A percentile compares a stretch with the other conserved stretches of the same genome.
Evolutionary conservation across 2,113 vertebrate genomes (phyloP).

Genomic region (Platycercus adscitus): DNA sequence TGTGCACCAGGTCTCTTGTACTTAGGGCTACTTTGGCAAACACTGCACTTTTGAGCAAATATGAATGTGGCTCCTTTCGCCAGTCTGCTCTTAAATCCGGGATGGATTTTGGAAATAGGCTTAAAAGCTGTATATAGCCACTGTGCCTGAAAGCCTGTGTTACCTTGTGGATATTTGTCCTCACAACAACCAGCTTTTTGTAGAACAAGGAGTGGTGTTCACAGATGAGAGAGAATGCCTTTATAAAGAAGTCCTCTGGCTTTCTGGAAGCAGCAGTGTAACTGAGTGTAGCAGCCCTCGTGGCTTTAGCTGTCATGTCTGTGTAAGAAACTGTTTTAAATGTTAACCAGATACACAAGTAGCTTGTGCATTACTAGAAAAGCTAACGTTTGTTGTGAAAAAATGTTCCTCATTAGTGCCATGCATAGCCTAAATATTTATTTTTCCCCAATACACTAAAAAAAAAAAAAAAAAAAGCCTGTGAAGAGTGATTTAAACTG

Average conservation of each 20-base stretch:
- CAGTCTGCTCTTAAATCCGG: neutral
- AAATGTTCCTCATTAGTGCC: neutral
- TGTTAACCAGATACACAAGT: neutral
- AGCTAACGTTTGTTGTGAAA: neutral
- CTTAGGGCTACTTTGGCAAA: neutral
- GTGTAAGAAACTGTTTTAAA: neutral
- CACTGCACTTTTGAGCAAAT: neutral
- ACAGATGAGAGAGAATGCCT: neutral
- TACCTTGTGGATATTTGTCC: neutral
- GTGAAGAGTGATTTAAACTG: neutral
- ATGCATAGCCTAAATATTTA: neutral
- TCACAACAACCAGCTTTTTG: neutral
- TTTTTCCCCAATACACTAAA: neutral
- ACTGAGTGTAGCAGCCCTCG: neutral
- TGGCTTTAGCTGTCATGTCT: neutral
- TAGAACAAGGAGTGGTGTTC: neutral
- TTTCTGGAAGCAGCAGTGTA: neutral
- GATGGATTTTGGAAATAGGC: neutral
- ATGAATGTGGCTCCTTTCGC: neutral
- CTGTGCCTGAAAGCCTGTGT: neutral
- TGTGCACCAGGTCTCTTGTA: neutral
- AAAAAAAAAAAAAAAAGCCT: neutral
- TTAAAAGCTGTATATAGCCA: neutral
- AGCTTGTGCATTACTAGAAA: neutral
- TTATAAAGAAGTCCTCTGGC: neutral